These are phyloP conservation scores for Oceanites oceanicus DNA, from an alignment of 2,113 vertebrate species.

Conservation along the genomic window DNA sequence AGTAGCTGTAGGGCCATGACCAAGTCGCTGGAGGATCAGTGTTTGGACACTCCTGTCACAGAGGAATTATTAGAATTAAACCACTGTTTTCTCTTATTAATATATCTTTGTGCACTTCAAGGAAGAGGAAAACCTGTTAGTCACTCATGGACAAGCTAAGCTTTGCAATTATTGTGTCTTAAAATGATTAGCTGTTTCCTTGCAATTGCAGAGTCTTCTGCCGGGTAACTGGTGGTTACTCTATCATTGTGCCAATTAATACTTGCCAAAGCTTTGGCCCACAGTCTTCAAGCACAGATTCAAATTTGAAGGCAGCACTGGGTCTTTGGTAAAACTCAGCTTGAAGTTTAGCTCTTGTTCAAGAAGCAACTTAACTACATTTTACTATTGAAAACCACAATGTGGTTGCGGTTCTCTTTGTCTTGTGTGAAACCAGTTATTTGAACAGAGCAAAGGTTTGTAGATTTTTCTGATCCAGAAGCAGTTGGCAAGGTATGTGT, in stretches of 20 bases:
- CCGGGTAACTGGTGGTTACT: neutral
- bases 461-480: neutral
- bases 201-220: neutral
- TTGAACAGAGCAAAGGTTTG: neutral
- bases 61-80: neutral
- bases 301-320: neutral
- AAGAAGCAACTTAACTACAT: neutral
- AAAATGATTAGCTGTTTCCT: neutral
- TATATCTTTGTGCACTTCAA: neutral
- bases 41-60: neutral
- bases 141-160: neutral
- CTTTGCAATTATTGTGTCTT: neutral
- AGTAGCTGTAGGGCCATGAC: neutral
- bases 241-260: neutral
- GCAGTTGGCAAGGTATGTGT: neutral
- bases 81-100: neutral
- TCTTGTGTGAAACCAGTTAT: neutral
- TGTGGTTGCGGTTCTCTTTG: slow-evolving; percentile 5
- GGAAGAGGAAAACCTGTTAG: neutral
- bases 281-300: neutral
- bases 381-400: neutral
- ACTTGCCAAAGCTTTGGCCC: neutral
- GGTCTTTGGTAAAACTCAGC: neutral
- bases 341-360: neutral
- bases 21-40: neutral